Percentiles rank a stretch among this genome's conserved stretches.
Evolutionary conservation across 2,888 invertebrate species (phyloP).

Genomic region (Cylloceria caligata): DNA sequence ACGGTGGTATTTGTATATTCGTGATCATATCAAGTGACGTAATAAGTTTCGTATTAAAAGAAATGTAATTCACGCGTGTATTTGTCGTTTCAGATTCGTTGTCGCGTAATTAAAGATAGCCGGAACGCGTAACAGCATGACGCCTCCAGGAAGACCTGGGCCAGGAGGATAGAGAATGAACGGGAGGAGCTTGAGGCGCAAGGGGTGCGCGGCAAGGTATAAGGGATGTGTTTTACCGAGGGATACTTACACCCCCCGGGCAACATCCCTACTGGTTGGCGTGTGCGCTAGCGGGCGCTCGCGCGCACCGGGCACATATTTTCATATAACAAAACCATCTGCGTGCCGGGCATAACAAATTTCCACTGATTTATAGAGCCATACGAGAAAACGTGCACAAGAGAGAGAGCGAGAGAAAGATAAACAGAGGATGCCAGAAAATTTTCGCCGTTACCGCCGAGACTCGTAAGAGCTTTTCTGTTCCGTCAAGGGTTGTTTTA

Average conservation of each 20-base stretch:
- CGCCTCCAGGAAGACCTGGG: conserved; percentile 78
- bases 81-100: conserved; percentile 64
- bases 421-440: conserved; percentile 53
- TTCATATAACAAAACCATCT: conserved; percentile 85
- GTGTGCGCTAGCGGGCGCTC: conserved; percentile 50
- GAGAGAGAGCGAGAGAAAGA: conserved; percentile 64
- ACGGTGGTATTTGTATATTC: not conserved
- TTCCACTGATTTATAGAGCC: conserved; percentile 84
- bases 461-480: conserved; percentile 54
- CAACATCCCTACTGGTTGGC: conserved; percentile 59
- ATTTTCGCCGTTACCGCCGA: conserved; percentile 57
- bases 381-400: conserved; percentile 71
- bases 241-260: conserved; percentile 83
- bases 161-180: conserved; percentile 72
- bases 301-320: conserved; percentile 82
- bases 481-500: conserved; percentile 31
- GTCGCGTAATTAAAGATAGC: conserved; percentile 84
- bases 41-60: conserved; percentile 2
- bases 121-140: conserved; percentile 81
- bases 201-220: conserved; percentile 76
- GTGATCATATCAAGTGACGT: not conserved
- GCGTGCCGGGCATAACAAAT: conserved; percentile 85
- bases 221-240: conserved; percentile 84
- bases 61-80: conserved; percentile 40
- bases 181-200: conserved; percentile 70